These are phyloP conservation scores for Ptychochromis oligacanthus DNA, from an alignment of 2,113 vertebrate genomes.

Conservation along the genomic window DNA sequence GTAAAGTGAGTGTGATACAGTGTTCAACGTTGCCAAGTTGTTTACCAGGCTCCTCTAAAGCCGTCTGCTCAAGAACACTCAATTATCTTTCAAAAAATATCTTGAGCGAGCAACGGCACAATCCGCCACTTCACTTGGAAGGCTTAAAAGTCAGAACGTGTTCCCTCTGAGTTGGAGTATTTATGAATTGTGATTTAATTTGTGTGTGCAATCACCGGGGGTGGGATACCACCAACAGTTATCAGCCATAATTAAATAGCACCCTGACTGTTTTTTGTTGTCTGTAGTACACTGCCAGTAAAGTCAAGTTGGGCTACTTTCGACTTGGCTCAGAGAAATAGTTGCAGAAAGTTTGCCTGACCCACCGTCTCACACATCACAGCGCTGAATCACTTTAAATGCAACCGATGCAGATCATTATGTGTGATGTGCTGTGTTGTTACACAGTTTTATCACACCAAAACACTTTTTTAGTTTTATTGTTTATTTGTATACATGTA, in stretches of 20 bases:
- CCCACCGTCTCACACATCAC: conserved; percentile 1
- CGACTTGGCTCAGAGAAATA: conserved; percentile 46
- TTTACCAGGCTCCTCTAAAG: conserved; percentile 69
- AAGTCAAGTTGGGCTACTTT: conserved; percentile 50
- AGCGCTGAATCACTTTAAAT: background rate
- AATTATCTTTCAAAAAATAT: conserved; percentile 76
- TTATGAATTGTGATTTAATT: conserved; percentile 71
- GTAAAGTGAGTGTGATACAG: conserved; percentile 67
- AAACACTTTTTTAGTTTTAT: background rate
- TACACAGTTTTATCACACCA: background rate
- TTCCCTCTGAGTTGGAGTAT: conserved; percentile 68
- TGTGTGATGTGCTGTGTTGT: background rate
- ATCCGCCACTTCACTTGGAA: conserved; percentile 67
- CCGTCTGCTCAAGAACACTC: conserved; percentile 71
- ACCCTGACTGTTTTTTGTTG: conserved; percentile 61
- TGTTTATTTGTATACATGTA: background rate
- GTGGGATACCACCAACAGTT: conserved; percentile 70
- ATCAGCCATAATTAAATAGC: conserved; percentile 72
- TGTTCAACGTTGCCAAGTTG: conserved; percentile 68
- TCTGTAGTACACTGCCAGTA: conserved; percentile 44
- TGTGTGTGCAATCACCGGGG: conserved; percentile 59
- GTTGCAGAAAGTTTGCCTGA: conserved; percentile 54
- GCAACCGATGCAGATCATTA: background rate
- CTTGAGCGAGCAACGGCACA: conserved; percentile 50
- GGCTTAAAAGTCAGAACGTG: conserved; percentile 64